Conservation (phyloP, 1,140 invertebrate species). For the Macrotrachela quadricornifera region DNA sequence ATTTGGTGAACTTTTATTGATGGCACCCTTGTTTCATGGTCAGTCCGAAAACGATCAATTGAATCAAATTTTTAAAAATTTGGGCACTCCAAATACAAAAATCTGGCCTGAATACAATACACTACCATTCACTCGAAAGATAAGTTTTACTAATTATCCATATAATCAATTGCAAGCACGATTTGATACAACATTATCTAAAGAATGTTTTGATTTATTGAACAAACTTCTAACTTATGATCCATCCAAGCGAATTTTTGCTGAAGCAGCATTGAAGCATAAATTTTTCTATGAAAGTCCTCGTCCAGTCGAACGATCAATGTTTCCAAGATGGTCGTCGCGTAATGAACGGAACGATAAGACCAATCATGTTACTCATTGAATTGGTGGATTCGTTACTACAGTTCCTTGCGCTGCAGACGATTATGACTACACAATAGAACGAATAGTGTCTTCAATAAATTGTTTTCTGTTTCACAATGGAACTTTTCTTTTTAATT, state of each 20-base stretch:
- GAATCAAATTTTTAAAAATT: constrained; percentile 70
- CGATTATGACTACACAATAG: too few species aligned
- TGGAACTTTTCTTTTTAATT: too few species aligned
- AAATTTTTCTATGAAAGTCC: constrained; percentile 74
- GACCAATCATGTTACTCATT: too few species aligned
- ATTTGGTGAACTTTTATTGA: constrained; percentile 79
- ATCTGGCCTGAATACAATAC: constrained; percentile 66
- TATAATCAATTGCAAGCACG: constrained; percentile 53
- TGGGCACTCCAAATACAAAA: constrained; percentile 79
- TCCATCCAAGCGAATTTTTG: constrained; percentile 60
- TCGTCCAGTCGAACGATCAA: constrained; percentile 68
- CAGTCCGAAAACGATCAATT: constrained; percentile 85
- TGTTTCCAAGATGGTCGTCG: constrained; percentile 98
- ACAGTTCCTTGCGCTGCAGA: too few species aligned
- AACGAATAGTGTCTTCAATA: too few species aligned
- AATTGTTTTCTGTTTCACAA: too few species aligned
- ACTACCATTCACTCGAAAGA: constrained; percentile 66
- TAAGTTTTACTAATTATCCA: constrained; percentile 70
- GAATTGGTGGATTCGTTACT: too few species aligned
- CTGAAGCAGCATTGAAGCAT: constrained; percentile 65
- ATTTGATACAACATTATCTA: constrained; percentile 44
- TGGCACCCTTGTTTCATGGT: constrained; percentile 84
- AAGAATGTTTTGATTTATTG: constrained; percentile 57
- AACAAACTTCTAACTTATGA: constrained; percentile 75
- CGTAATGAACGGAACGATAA: constrained; percentile 61